These are phyloP conservation scores for Chloroceryle inda DNA, from an alignment of 2,797 vertebrate genomes.

Conservation along the genomic window DNA sequence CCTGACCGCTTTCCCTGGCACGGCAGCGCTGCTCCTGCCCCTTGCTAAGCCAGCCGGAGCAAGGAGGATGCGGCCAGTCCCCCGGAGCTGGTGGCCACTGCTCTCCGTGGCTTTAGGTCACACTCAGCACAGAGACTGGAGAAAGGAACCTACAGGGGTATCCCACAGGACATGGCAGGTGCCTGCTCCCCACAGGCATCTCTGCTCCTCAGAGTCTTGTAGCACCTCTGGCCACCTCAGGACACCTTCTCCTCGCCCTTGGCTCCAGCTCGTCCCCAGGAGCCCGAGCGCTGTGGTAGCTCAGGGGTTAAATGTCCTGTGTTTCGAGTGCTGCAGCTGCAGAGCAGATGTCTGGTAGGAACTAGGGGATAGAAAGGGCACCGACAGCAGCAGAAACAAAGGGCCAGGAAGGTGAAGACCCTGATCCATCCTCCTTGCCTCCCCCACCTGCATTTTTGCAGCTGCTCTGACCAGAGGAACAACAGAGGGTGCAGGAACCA, in stretches of 20 bases:
- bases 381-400: conserved; percentile 22
- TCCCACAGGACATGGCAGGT: neutral
- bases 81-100: neutral
- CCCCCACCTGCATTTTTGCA: neutral
- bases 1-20: too few relatives aligned
- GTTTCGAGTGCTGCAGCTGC: neutral
- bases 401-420: conserved; percentile 21
- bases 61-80: neutral
- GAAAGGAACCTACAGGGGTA: fast-evolving
- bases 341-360: conserved; percentile 38
- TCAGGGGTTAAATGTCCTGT: neutral
- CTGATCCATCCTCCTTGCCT: neutral
- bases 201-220: fast-evolving
- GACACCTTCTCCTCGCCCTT: neutral
- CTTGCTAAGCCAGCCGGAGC: neutral
- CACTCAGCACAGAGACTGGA: fast-evolving
- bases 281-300: fast-evolving
- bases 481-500: neutral
- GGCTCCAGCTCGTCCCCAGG: neutral
- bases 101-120: fast-evolving
- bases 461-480: neutral
- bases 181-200: neutral
- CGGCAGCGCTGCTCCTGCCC: neutral
- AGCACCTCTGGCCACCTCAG: neutral
- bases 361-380: neutral